A percentile compares a stretch with the other conserved stretches of the same genome.
Conservation (phyloP, 2,888 invertebrate species). For the Agrilus mali region DNA sequence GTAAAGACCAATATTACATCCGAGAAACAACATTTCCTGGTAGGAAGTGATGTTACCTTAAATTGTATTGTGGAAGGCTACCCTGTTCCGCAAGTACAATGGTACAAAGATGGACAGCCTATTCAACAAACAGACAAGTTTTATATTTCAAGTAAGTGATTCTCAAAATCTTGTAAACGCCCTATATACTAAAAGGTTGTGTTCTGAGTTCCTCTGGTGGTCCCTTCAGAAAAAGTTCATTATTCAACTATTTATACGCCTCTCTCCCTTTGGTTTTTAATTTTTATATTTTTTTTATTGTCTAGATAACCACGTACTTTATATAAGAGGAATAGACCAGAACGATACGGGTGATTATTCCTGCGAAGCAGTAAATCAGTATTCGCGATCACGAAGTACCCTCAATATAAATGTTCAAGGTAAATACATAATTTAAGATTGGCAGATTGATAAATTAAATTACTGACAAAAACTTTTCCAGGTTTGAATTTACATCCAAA, state of each 20-base stretch:
- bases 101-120: conserved; percentile 64
- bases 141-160: conserved; percentile 48
- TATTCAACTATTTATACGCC: too few species aligned
- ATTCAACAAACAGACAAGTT: conserved; percentile 44
- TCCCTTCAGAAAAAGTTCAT: too few species aligned
- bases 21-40: conserved; percentile 42
- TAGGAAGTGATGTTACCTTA: conserved; percentile 56
- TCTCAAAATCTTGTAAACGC: neutral
- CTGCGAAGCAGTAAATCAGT: conserved; percentile 70
- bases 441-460: neutral
- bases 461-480: conserved; percentile 27
- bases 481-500: conserved; percentile 62
- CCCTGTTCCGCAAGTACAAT: conserved; percentile 62
- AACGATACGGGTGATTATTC: conserved; percentile 71
- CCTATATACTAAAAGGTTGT: neutral
- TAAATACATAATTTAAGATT: conserved; percentile 26
- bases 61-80: conserved; percentile 67
- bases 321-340: conserved; percentile 47
- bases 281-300: conserved; percentile 4
- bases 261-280: too few species aligned
- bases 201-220: too few species aligned
- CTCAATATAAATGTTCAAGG: conserved; percentile 64
- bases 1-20: conserved; percentile 51
- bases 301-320: conserved; percentile 54
- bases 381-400: conserved; percentile 50